Base-by-base conservation (phyloP, 2,113 vertebrate genomes). In the Platysternon megacephalum region DNA sequence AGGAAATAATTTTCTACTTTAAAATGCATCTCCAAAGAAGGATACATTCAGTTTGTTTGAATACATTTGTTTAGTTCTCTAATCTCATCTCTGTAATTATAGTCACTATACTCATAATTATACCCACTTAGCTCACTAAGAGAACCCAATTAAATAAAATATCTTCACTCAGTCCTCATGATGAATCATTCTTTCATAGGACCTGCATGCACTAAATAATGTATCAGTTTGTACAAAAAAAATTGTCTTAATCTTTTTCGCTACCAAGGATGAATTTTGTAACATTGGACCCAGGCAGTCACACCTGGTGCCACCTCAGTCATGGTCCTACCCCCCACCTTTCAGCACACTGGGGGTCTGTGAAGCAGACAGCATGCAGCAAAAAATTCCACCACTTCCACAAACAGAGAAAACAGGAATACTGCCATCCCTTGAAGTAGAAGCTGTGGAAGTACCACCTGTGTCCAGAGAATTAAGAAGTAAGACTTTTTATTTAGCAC, bases 401-500 rank as follows among this genome's bases (percentile, higher is more conserved):
- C 80, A 89, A 39, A 74, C 19, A 56, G 26, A 85, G 90, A 28
- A 16, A 82, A 26, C 14, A 48, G 81, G 72, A 92, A 93, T 39
- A 39, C 39, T 44, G 19, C 82, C 35, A 1, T 93, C 21, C 1
- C 1, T 78, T 92, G 58, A 61, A 92, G 39, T 9, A 89, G 56
- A 95, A 88, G 35, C 74, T 93, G 49, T 86, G 17, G 90, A 86
- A 58, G 22, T n/a, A 49, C 42, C 14, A 8, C 14, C 32, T 84
- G 5, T 58, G 91, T 24, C 78, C 46, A 85, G 9, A 35, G 42
- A 82, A 85, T 76, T 84, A 42, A 56, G 55, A 14, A 92, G 84
- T 93, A 97, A 94, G 61, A 48, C 48, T 13, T 78, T 55, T 56
- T 13, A 51, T 86, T 90, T 86, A 44, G 44, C 28, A 87, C 39